A percentile compares a stretch with the other conserved stretches of the same genome.
These are phyloP conservation scores for Syrrhaptes paradoxus DNA, from an alignment of 2,113 vertebrate genomes.

Conservation along the genomic window DNA sequence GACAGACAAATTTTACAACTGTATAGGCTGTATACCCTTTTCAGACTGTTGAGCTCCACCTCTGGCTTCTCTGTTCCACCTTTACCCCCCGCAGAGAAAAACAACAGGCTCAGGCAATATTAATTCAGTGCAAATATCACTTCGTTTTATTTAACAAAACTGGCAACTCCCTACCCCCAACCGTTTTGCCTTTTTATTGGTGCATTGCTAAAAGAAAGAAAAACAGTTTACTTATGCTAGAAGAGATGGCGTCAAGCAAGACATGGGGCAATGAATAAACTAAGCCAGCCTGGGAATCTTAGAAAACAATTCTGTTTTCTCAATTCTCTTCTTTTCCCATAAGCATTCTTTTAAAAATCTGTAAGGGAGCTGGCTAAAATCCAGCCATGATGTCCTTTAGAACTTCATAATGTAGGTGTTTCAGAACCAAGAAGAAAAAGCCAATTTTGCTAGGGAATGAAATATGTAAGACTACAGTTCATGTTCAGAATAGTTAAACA, in stretches of 20 bases:
- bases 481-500: not conserved
- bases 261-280: not conserved
- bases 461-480: not conserved
- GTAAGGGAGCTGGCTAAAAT: not conserved
- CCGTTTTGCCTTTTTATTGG: not conserved
- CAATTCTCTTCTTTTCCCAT: not conserved
- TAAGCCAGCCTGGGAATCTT: not conserved
- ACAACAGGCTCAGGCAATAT: not conserved
- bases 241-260: not conserved
- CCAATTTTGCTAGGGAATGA: not conserved
- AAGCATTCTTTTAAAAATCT: not conserved
- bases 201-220: not conserved
- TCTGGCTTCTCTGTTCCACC: not conserved
- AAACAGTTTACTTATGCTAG: not conserved
- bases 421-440: not conserved
- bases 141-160: not conserved
- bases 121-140: not conserved
- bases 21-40: not conserved
- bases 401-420: not conserved
- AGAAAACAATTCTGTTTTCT: not conserved
- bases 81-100: not conserved
- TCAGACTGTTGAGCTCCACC: not conserved
- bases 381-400: not conserved
- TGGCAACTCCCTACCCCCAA: not conserved
- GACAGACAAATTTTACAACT: slow-evolving; percentile 14